Percentiles rank a stretch among this genome's conserved stretches.
These are phyloP conservation scores for Calameuta idolon DNA, from an alignment of 2,888 invertebrate species.

Conservation along the genomic window DNA sequence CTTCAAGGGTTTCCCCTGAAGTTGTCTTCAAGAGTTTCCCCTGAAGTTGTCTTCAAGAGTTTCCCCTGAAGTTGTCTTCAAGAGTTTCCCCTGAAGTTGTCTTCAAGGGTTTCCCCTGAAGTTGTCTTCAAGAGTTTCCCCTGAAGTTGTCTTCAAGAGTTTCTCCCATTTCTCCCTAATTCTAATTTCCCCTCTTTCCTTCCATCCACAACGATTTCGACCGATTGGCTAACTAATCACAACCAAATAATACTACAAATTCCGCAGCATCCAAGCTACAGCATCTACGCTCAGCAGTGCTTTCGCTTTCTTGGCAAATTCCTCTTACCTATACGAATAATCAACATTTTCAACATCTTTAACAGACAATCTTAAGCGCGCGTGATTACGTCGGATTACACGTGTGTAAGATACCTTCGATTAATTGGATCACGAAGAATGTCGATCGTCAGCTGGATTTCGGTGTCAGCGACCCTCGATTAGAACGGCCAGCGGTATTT, in stretches of 20 bases:
- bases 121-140: neutral
- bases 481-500: neutral
- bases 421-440: neutral
- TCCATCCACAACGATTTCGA: neutral
- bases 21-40: neutral
- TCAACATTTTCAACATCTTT: conserved; percentile 25
- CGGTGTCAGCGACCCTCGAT: neutral
- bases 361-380: conserved; percentile 22
- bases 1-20: neutral
- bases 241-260: conserved; percentile 37
- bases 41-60: neutral
- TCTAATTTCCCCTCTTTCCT: neutral
- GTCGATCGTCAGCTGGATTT: neutral
- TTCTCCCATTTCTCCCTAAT: neutral
- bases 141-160: neutral
- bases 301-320: neutral
- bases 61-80: neutral
- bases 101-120: neutral
- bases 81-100: neutral
- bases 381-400: neutral
- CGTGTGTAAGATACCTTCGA: neutral
- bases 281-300: neutral
- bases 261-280: neutral
- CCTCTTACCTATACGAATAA: conserved; percentile 23
- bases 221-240: conserved; percentile 31